Conservation (phyloP, 53 echinoderm and acorn worm genomes). For the Zoroaster sp. region DNA sequence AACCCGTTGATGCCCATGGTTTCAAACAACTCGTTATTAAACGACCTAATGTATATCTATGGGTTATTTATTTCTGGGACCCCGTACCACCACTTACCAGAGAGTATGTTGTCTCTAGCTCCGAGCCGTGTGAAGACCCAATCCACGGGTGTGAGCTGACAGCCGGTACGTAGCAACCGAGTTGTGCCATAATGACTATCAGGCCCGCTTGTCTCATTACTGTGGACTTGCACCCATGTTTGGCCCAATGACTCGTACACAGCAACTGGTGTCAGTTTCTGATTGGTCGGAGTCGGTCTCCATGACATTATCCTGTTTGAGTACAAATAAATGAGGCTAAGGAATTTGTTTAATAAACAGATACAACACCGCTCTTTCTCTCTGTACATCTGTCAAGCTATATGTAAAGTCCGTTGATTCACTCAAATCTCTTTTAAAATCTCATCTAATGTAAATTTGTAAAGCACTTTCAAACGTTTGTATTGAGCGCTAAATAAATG, state of each 20-base stretch:
- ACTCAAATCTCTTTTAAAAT: background rate
- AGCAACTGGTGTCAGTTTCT: slow-evolving; percentile 39
- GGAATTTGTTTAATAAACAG: no score
- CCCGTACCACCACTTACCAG: slow-evolving; percentile 17
- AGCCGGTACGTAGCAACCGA: slow-evolving; percentile 94
- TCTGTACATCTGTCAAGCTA: background rate
- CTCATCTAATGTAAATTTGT: background rate
- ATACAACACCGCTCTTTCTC: background rate
- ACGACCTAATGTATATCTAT: background rate
- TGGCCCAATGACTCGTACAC: slow-evolving; percentile 92
- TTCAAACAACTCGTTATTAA: background rate
- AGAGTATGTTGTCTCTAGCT: slow-evolving; percentile 78
- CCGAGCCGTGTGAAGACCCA: slow-evolving; percentile 94
- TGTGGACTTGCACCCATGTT: slow-evolving; percentile 99
- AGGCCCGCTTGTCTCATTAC: slow-evolving; percentile 94
- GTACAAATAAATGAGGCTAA: background rate
- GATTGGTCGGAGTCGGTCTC: slow-evolving; percentile 26
- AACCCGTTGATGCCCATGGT: background rate
- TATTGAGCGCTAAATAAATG: no score
- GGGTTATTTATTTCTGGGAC: background rate
- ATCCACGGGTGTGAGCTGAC: slow-evolving; percentile 87
- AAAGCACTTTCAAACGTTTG: background rate
- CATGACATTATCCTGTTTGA: slow-evolving; percentile 62
- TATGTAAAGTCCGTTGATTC: background rate
- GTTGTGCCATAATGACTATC: slow-evolving; percentile 90